Percentiles rank a stretch among this genome's conserved stretches.
phyloP scores from a whole-genome alignment of 30 jellyfish, hydroid and myxozoan species.

The Pseudorhiza aurosa region DNA sequence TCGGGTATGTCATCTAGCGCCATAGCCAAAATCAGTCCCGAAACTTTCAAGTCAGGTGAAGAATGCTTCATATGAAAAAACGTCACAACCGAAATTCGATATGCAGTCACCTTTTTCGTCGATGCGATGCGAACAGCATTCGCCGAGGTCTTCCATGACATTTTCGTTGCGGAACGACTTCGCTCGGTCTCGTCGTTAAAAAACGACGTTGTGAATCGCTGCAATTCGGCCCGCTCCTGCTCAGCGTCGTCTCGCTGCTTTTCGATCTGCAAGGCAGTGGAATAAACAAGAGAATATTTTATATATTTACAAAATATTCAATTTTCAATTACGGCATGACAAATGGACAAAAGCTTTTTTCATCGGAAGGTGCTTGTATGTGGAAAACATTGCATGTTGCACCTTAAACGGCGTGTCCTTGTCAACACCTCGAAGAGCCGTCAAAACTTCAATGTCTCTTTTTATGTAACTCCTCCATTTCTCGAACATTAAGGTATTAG shows the following conservation, averaged over 20 bases:
- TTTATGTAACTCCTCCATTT: no score
- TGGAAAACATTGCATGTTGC: no score
- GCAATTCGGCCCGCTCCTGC: conserved; percentile 52
- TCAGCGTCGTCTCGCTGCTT: conserved; percentile 62
- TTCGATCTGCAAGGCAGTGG: conserved; percentile 15
- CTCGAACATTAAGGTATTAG: no score
- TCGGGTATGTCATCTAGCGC: no score
- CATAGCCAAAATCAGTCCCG: no score
- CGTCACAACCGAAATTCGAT: no score
- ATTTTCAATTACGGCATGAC: background rate
- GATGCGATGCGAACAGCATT: conserved; percentile 33
- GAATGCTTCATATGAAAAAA: no score
- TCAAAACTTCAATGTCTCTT: no score
- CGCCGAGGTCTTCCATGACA: conserved; percentile 52
- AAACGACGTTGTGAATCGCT: conserved; percentile 50
- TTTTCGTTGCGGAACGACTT: conserved; percentile 22
- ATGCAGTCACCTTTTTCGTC: conserved; percentile 34
- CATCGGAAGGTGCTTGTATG: no score
- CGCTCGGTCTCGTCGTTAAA: conserved; percentile 49
- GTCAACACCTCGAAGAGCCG: no score
- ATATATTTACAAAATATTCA: background rate
- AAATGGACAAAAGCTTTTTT: background rate
- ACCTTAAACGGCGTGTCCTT: no score
- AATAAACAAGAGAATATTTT: background rate
- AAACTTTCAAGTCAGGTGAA: no score